Conservation (phyloP, 2,888 invertebrate genomes). For the Horisme vitalbata region DNA sequence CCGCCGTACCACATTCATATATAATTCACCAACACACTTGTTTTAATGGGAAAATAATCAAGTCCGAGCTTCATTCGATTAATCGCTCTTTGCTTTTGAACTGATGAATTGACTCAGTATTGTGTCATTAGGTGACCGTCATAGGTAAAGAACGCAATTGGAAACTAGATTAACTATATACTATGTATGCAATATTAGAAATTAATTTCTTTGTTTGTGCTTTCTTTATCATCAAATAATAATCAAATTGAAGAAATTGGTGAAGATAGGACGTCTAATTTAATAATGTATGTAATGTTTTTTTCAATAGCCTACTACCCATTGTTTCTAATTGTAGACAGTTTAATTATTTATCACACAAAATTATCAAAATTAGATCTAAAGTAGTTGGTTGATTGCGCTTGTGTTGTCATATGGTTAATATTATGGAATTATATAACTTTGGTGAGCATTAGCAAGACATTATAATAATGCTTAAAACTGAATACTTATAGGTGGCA, state of each 20-base stretch:
- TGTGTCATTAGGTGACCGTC: conserved; percentile 36
- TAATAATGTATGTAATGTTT: no score
- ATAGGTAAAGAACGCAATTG: conserved; percentile 17
- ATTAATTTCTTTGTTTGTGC: conserved; percentile 7
- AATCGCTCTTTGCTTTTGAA: conserved; percentile 61
- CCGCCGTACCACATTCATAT: conserved; percentile 51
- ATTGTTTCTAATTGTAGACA: not conserved
- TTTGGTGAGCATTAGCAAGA: no score
- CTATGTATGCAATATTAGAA: no score
- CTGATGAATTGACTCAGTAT: conserved; percentile 43
- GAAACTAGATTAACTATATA: no score
- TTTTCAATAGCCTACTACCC: not conserved
- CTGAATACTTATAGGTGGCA: conserved; percentile 44
- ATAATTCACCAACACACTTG: conserved; percentile 61
- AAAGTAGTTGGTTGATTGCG: not conserved
- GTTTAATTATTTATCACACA: not conserved
- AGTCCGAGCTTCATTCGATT: conserved; percentile 63
- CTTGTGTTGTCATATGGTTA: not conserved
- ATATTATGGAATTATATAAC: no score
- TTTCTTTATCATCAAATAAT: not conserved
- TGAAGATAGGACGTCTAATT: not conserved
- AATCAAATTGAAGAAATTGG: conserved; percentile 9
- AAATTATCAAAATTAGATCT: not conserved
- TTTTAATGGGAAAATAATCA: conserved; percentile 65
- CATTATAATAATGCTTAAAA: not conserved